Conservation (phyloP, 2,888 invertebrate genomes). For the Andrena praecox region DNA sequence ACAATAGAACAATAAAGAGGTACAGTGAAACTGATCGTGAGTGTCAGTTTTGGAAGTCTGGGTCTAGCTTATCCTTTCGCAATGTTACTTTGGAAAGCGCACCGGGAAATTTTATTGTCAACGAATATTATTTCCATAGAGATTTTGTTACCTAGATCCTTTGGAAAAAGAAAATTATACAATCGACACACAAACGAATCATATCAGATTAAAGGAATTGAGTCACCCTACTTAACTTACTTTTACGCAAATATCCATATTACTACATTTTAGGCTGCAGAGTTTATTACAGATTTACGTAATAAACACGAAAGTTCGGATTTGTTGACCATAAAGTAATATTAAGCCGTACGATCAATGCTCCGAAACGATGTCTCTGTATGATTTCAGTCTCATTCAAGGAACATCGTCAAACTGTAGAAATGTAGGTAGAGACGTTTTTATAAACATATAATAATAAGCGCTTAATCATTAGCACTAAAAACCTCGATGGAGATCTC, state of each 20-base stretch:
- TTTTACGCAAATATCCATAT: neutral
- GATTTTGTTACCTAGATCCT: no score
- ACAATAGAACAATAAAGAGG: slow-evolving; percentile 6
- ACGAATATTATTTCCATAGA: no score
- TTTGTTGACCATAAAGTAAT: no score
- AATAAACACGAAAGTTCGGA: no score
- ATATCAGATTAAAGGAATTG: slow-evolving; percentile 3
- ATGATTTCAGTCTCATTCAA: neutral
- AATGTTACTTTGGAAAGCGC: no score
- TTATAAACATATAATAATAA: slow-evolving; percentile 21
- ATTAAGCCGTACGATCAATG: neutral
- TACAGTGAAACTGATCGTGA: neutral
- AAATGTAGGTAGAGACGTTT: slow-evolving; percentile 26
- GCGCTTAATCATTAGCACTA: slow-evolving; percentile 39
- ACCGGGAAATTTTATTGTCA: no score
- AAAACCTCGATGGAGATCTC: slow-evolving; percentile 24
- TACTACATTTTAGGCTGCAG: neutral
- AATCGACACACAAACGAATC: neutral
- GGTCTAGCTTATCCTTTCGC: no score
- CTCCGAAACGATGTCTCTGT: neutral
- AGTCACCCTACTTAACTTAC: neutral
- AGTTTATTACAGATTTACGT: no score
- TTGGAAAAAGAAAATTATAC: no score
- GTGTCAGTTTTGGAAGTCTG: neutral
- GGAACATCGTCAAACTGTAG: slow-evolving; percentile 1